These are phyloP conservation scores for Callaeas wilsoni DNA, from an alignment of 2,113 vertebrate species.

Conservation along the genomic window DNA sequence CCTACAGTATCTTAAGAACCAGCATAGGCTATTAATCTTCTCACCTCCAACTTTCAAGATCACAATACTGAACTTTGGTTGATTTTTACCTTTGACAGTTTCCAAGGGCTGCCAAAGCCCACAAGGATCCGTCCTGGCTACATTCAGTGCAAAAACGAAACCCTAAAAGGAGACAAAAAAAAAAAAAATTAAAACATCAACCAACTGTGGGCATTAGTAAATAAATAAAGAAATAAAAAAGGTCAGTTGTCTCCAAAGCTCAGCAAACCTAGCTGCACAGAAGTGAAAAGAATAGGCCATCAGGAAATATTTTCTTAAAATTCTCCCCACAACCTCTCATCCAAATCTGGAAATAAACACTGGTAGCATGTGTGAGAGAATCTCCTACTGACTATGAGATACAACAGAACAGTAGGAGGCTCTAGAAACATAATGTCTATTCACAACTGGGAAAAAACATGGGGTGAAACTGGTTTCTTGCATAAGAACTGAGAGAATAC, in stretches of 20 bases:
- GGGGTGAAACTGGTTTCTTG: background rate
- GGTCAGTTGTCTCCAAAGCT: background rate
- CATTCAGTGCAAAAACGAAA: slow-evolving; percentile 79
- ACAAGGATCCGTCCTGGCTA: slow-evolving; percentile 70
- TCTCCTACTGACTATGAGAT: background rate
- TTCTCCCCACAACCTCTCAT: background rate
- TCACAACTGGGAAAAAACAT: background rate
- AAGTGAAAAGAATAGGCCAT: background rate
- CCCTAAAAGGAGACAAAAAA: slow-evolving; percentile 38
- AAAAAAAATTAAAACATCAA: background rate
- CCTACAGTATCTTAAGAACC: background rate
- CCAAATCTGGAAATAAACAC: background rate
- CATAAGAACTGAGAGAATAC: background rate
- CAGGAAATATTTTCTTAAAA: background rate
- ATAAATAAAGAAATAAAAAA: background rate
- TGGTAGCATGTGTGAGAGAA: background rate
- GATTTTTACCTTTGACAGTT: slow-evolving; percentile 75
- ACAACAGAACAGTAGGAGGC: background rate
- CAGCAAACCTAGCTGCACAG: background rate
- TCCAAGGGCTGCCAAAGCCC: slow-evolving; percentile 71
- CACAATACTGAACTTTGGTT: background rate
- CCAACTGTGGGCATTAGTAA: background rate
- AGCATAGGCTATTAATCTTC: background rate
- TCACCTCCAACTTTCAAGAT: background rate
- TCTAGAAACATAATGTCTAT: background rate